Base-by-base conservation (phyloP, 2,888 invertebrate genomes). In the Seira sanloemensis region DNA sequence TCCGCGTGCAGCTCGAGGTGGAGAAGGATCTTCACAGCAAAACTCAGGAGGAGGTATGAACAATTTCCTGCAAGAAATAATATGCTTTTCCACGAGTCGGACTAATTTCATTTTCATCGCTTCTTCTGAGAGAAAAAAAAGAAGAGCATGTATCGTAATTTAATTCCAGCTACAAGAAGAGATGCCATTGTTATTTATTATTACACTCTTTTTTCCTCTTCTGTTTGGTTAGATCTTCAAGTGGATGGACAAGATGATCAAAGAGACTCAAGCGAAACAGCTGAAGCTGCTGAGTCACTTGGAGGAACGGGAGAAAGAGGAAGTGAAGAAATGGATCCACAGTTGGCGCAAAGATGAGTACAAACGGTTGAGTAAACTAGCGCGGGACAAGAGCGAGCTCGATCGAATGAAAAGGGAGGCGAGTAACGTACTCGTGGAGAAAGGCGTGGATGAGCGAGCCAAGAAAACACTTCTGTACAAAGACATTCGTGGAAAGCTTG, bases 381-480 rank as follows among this genome's bases (percentile, higher is more conserved):
- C 97, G 91, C 94, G 96, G 89, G 97, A 98, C 91, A 96, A 97
- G 90, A 97, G 92, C 87, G 98, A 98, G 91, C 93, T 98, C 89
- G 94, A 95, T 86, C 91, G 96, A 90, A 95, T 96, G 91, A 97
- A 97, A 91, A 92, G 97, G 90, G 95, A 97, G 93, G 96, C 97
- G 1, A 94, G 94, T 69, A 94, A 93, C 85, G 93, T 94, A 90
- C 95, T 97, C 5, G 97, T 98, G 87, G 96, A 96, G 90, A 94
- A 96, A 86, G 98, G 97, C 62, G 98, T 98, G 72, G 94, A 95
- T 86, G 98, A 98, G 91, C 94, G 97, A 83, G 95, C 96, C 89
- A 94, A 94, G 90, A 94, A 95, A 82, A 78, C 84, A 23, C 83
- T 86, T 18, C 77, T 87, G 12, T 89, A 89, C 72, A 66, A 85